Evolutionary conservation across 2,113 vertebrate genomes (phyloP).

Genomic region (Saccopteryx leptura): DNA sequence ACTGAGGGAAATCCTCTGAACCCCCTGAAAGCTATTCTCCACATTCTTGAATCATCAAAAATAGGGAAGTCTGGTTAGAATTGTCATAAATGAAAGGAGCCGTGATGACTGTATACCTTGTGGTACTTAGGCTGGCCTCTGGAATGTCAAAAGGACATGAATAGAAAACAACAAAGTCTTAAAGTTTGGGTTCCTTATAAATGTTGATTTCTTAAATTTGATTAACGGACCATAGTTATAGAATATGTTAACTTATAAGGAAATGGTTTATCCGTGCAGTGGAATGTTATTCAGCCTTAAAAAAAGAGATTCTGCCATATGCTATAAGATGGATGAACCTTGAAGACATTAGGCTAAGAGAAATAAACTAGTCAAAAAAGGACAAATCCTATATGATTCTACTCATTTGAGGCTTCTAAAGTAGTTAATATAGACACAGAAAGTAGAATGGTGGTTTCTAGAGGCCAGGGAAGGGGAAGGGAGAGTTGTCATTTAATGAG

Average conservation of each 20-base stretch:
- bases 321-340: not conserved
- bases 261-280: not conserved
- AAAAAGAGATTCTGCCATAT: not conserved
- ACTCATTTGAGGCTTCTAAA: not conserved
- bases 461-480: not conserved
- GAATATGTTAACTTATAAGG: not conserved
- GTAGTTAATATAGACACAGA: not conserved
- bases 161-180: not conserved
- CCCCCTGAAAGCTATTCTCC: not conserved
- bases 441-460: not conserved
- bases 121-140: not conserved
- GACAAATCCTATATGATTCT: not conserved
- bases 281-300: not conserved
- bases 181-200: not conserved
- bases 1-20: not conserved
- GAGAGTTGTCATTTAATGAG: not conserved
- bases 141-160: not conserved
- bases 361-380: not conserved
- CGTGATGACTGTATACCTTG: fast-evolving
- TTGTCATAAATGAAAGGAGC: not conserved
- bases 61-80: not conserved
- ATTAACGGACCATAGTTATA: not conserved
- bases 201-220: not conserved
- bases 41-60: not conserved
- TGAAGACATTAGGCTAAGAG: not conserved